Percentiles rank a stretch among this genome's conserved stretches.
Evolutionary conservation across 1,140 invertebrate species (phyloP).

Genomic region (Hyposmocoma kahamanoa): DNA sequence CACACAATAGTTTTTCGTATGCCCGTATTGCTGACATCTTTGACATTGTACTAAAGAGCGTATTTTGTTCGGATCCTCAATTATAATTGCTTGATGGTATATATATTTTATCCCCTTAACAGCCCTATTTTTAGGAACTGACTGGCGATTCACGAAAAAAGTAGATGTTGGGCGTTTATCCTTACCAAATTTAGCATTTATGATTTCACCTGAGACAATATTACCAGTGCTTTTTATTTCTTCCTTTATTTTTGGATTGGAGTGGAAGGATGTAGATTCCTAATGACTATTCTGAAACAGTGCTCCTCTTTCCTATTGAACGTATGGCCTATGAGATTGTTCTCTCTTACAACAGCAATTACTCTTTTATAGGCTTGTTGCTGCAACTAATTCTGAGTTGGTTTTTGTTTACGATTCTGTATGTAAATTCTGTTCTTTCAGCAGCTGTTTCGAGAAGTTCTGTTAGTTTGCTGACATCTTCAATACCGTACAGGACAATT

Average conservation of each 20-base stretch:
- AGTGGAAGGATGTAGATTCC: constrained; percentile 4
- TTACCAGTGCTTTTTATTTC: constrained; percentile 3
- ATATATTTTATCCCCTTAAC: background rate
- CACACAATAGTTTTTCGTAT: too few relatives aligned
- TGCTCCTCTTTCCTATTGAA: too few relatives aligned
- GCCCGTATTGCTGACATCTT: background rate
- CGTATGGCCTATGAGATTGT: too few relatives aligned
- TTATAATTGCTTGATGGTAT: background rate
- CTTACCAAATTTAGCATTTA: constrained; percentile 6
- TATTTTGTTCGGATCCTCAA: background rate
- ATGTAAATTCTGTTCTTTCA: background rate
- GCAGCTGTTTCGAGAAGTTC: background rate
- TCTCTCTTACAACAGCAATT: too few relatives aligned
- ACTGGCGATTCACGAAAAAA: background rate
- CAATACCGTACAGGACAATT: constrained; percentile 10
- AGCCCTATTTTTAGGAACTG: background rate
- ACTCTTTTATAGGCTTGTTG: too few relatives aligned
- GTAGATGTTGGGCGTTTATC: background rate
- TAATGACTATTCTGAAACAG: background rate
- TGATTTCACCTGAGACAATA: constrained; percentile 10
- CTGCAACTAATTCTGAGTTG: too few relatives aligned
- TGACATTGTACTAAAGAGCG: background rate
- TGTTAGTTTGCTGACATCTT: constrained; percentile 2
- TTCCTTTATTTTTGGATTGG: constrained; percentile 3
- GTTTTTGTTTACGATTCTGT: background rate